Evolutionary conservation across 2,888 invertebrate species (phyloP).

Genomic region (Thera obeliscata): DNA sequence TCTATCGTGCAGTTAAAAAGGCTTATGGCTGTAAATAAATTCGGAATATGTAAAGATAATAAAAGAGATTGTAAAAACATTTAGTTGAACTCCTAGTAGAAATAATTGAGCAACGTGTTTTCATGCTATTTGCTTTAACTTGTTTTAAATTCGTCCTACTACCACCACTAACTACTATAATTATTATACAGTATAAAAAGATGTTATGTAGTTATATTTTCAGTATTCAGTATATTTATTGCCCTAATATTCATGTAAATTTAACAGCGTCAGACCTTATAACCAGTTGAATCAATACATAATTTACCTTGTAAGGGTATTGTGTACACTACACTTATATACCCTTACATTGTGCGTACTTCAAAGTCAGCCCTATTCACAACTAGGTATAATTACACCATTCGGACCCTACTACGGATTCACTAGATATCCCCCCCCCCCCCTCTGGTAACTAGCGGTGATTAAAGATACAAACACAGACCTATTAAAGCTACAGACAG

Average conservation of each 20-base stretch:
- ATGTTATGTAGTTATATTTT: too few species aligned
- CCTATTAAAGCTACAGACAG: not conserved
- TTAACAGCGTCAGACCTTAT: not conserved
- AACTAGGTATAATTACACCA: not conserved
- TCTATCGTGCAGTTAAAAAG: constrained; percentile 12
- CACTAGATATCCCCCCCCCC: constrained; percentile 7
- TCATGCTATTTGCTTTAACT: not conserved
- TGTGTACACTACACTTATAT: too few species aligned
- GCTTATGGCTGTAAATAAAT: constrained; percentile 11
- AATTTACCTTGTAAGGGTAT: not conserved
- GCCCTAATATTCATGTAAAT: too few species aligned
- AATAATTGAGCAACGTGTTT: constrained; percentile 15
- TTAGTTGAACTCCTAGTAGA: constrained; percentile 18
- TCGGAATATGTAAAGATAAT: constrained; percentile 19
- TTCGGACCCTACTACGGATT: constrained; percentile 2
- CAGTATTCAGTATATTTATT: too few species aligned
- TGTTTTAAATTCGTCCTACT: not conserved
- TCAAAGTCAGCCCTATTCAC: constrained; percentile 2
- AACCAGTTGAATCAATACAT: too few species aligned
- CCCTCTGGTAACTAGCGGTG: constrained; percentile 19
- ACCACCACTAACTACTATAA: too few species aligned
- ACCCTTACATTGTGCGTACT: not conserved
- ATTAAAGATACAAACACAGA: constrained; percentile 28
- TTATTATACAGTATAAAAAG: too few species aligned
- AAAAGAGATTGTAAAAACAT: constrained; percentile 22